phyloP scores from a whole-genome alignment of 2,888 invertebrate genomes.

The Sarcophaga rosellei region DNA sequence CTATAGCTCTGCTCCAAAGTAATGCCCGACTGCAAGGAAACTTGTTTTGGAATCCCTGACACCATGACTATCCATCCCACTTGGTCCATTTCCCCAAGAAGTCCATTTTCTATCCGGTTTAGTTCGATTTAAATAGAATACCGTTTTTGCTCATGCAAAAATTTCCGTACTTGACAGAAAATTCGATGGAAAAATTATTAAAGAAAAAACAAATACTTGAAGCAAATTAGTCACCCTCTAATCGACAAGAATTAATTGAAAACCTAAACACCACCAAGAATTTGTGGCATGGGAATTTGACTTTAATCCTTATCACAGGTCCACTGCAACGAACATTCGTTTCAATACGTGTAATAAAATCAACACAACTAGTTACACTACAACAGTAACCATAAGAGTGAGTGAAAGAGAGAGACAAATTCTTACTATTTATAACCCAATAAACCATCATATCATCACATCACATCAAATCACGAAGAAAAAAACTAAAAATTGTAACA shows the following conservation, averaged over 20 bases:
- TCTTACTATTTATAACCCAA: background rate
- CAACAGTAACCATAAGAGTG: background rate
- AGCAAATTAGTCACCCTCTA: slow-evolving; percentile 68
- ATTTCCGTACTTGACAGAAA: too few species aligned
- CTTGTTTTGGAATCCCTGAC: too few species aligned
- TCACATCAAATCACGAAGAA: background rate
- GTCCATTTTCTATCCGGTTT: too few species aligned
- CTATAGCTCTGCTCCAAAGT: too few species aligned
- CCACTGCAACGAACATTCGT: slow-evolving; percentile 58
- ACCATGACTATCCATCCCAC: too few species aligned
- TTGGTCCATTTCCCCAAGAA: too few species aligned
- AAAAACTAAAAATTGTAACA: background rate
- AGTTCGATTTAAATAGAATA: too few species aligned
- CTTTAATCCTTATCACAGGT: slow-evolving; percentile 76
- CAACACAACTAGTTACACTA: background rate
- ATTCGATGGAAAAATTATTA: too few species aligned
- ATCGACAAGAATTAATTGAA: slow-evolving; percentile 57
- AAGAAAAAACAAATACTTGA: slow-evolving; percentile 28
- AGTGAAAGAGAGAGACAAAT: background rate
- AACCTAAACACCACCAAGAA: background rate
- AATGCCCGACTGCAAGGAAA: too few species aligned
- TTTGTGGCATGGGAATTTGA: slow-evolving; percentile 73
- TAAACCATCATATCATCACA: slow-evolving; percentile 2
- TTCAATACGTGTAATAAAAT: background rate
- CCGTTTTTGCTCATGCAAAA: too few species aligned